Conservation (phyloP, 1,140 invertebrate genomes). For the Drosophila pseudoananassae region DNA sequence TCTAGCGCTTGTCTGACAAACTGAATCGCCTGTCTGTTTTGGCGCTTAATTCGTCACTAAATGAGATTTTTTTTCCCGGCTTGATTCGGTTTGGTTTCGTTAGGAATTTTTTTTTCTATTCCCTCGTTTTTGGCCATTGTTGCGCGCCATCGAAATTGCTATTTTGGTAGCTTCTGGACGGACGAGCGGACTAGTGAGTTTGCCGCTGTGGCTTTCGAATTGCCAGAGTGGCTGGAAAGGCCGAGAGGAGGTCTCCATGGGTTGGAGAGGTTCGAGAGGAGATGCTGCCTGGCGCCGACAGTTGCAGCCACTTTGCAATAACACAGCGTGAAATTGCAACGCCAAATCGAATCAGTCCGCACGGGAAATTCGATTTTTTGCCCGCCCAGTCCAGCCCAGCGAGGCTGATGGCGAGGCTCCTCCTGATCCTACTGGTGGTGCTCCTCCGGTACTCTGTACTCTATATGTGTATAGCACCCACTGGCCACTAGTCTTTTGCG, state of each 20-base stretch:
- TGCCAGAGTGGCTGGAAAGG: constrained; percentile 18
- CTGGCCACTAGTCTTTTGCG: constrained; percentile 60
- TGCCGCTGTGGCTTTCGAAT: constrained; percentile 40
- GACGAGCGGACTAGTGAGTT: constrained; percentile 13
- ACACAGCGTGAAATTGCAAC: constrained; percentile 84
- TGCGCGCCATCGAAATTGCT: constrained; percentile 64
- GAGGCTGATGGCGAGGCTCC: constrained; percentile 13
- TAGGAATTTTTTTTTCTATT: constrained; percentile 17
- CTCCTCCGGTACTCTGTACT: constrained; percentile 18
- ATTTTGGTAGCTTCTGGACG: constrained; percentile 55
- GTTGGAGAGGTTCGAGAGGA: constrained; percentile 3
- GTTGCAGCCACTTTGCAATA: constrained; percentile 82
- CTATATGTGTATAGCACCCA: neutral
- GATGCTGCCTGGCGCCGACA: constrained; percentile 57
- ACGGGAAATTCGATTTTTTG: constrained; percentile 83
- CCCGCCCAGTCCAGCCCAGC: neutral
- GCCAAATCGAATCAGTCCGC: constrained; percentile 83
- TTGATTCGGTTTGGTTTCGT: constrained; percentile 8
- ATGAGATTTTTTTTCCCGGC: constrained; percentile 68
- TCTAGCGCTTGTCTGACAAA: constrained; percentile 68
- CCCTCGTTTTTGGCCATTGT: constrained; percentile 53
- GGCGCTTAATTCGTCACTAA: constrained; percentile 84
- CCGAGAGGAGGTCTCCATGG: neutral
- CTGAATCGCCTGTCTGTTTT: constrained; percentile 78
- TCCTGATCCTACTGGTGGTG: constrained; percentile 1